Evolutionary conservation across 64 coral and sea anemone species (phyloP), one percentile per base, ranked within the genome.

Genomic region (Dendrophyllia cribrosa): DNA sequence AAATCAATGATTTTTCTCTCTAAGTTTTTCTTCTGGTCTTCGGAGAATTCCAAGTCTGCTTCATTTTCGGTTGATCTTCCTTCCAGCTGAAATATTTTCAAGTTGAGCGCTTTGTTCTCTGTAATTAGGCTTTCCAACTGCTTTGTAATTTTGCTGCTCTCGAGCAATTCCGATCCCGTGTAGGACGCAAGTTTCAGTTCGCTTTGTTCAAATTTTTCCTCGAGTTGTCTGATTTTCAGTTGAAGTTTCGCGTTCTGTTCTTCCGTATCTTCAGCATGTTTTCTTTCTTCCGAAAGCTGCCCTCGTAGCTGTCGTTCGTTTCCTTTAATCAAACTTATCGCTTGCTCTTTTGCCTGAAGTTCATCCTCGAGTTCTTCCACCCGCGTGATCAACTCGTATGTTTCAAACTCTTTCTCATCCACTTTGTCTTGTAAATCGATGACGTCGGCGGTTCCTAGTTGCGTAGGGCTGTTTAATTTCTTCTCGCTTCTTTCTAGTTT

Each of bases 1-100:
- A 82, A 86, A 47, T 89, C 44, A 77, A 47, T 88, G 3, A 78
- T 66, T 89, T 78, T 96, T 69, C 65, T 93, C 6, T 87, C 85
- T 19, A 92, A 75, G 43, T 68, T 56, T 78, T 92, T 95, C 52
- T 88, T 87, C 47, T 59, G 73, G 16, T 83, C 74, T 63, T 79
- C 83, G 53, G 74, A 66, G 6, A 51, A 17, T 9, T 25, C 47
- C 7, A 79, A 62, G 49, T 91, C 50, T 13, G 88, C 88, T 77
- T 51, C 79, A 2, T n/a, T 22, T 21, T 46, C 78, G 8, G 43
- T 82, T 65, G 19, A 44, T 43, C 46, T 71, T 24, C 51, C 63
- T 78, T 90, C 75, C 14, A 90, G 74, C 24, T 90, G 43, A 20
- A 51, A 26, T 24, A 90, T 70, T 80, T 26, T 78, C 6, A 79